These are phyloP conservation scores for Epinephelus lanceolatus DNA, from an alignment of 2,113 vertebrate genomes.

Conservation along the genomic window DNA sequence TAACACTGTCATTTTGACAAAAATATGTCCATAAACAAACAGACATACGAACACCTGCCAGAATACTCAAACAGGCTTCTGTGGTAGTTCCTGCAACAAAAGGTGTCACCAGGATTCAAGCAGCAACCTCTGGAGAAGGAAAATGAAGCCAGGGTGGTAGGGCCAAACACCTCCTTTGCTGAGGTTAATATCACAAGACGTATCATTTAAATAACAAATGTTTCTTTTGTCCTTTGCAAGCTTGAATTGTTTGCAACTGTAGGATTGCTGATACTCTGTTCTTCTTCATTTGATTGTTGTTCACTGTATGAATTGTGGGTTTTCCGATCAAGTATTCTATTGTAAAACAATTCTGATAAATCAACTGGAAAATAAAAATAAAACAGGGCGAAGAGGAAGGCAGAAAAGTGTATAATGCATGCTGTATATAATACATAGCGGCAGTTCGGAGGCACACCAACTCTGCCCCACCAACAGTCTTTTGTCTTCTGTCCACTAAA, in stretches of 20 bases:
- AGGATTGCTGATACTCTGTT: neutral
- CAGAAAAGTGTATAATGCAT: neutral
- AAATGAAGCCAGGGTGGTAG: no score
- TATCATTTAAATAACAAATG: neutral
- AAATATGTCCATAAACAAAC: no score
- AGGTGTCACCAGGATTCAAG: no score
- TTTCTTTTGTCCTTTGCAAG: neutral
- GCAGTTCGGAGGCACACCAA: neutral
- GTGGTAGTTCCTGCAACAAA: no score
- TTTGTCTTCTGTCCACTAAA: conserved; percentile 7
- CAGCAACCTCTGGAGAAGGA: no score
- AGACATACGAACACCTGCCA: no score
- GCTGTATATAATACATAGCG: neutral
- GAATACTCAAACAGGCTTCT: no score
- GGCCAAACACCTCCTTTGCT: no score
- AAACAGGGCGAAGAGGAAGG: neutral
- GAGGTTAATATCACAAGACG: neutral
- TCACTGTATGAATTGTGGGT: neutral
- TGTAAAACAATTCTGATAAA: neutral
- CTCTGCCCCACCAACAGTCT: neutral
- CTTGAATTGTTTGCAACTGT: neutral
- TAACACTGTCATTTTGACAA: no score
- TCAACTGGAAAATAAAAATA: neutral
- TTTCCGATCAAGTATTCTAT: neutral
- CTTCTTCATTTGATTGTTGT: neutral